Conservation (phyloP, 2,797 vertebrate genomes). For the Ctenochaetus hawaiiensis region DNA sequence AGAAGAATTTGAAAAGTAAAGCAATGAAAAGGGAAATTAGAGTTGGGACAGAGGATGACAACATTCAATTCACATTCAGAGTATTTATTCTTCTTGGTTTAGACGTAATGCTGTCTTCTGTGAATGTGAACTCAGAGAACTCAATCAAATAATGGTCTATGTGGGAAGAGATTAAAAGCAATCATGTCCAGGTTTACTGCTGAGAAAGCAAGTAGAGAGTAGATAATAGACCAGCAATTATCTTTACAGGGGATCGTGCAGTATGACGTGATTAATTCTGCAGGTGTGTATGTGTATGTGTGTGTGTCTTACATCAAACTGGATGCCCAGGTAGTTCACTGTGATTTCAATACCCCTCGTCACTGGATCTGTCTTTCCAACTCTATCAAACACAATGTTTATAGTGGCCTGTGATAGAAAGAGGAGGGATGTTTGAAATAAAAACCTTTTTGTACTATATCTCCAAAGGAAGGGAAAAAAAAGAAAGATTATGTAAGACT, state of each 20-base stretch:
- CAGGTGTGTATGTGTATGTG: constrained; percentile 14
- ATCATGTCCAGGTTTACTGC: constrained; percentile 31
- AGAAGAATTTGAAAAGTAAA: background rate
- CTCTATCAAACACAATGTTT: constrained; percentile 98
- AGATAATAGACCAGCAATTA: constrained; percentile 51
- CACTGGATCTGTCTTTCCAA: constrained; percentile 98
- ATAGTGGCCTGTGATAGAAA: constrained; percentile 91
- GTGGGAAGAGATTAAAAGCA: constrained; percentile 11
- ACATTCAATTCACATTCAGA: constrained; percentile 15
- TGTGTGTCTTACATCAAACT: constrained; percentile 93
- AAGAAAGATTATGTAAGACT: background rate
- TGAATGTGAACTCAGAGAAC: background rate
- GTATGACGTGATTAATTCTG: constrained; percentile 24
- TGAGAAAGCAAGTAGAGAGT: constrained; percentile 29
- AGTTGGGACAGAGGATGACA: background rate
- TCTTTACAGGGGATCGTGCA: constrained; percentile 52
- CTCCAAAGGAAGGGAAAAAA: background rate
- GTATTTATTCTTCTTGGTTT: constrained; percentile 20
- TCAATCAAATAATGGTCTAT: constrained; percentile 18
- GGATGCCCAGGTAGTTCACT: constrained; percentile 98
- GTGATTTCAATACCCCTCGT: constrained; percentile 99
- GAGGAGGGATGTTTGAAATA: background rate
- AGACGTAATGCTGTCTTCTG: background rate
- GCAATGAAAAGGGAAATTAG: background rate
- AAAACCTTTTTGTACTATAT: background rate